Percentiles rank a stretch among this genome's conserved stretches.
Evolutionary conservation across 2,797 vertebrate genomes (phyloP).

Genomic region (Tenualosa ilisha): DNA sequence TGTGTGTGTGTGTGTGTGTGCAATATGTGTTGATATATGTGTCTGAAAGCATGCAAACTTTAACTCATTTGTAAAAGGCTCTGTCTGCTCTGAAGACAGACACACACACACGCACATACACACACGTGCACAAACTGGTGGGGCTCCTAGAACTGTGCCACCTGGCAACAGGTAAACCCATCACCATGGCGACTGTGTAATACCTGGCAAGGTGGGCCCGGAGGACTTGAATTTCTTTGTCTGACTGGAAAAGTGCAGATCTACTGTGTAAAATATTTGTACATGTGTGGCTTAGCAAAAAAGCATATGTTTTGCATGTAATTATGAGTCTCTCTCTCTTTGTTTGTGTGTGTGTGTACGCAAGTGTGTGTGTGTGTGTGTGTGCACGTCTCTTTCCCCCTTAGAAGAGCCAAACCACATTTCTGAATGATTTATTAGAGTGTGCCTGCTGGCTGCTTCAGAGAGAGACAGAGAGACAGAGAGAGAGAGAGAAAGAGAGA

Average conservation of each 20-base stretch:
- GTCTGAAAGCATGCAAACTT: background rate
- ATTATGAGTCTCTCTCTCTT: too few relatives aligned
- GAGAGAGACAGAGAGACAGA: background rate
- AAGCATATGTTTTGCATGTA: too few relatives aligned
- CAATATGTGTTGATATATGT: background rate
- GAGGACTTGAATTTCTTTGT: background rate
- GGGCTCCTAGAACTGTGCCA: background rate
- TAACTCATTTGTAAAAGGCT: background rate
- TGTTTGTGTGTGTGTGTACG: background rate
- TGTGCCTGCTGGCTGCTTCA: slow-evolving; percentile 5
- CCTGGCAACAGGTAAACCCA: background rate
- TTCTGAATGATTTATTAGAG: background rate
- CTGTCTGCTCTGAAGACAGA: background rate
- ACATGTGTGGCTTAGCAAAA: too few relatives aligned
- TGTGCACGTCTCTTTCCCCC: background rate
- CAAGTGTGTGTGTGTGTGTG: background rate
- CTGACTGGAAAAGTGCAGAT: background rate
- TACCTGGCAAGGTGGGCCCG: background rate
- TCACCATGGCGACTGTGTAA: background rate
- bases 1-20: background rate
- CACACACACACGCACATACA: background rate
- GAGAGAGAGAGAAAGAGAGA: too few relatives aligned
- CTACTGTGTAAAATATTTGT: background rate
- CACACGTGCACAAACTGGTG: background rate
- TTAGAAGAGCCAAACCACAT: background rate